These are phyloP conservation scores for Thunnus albacares DNA, from an alignment of 2,797 vertebrate species.

Conservation along the genomic window DNA sequence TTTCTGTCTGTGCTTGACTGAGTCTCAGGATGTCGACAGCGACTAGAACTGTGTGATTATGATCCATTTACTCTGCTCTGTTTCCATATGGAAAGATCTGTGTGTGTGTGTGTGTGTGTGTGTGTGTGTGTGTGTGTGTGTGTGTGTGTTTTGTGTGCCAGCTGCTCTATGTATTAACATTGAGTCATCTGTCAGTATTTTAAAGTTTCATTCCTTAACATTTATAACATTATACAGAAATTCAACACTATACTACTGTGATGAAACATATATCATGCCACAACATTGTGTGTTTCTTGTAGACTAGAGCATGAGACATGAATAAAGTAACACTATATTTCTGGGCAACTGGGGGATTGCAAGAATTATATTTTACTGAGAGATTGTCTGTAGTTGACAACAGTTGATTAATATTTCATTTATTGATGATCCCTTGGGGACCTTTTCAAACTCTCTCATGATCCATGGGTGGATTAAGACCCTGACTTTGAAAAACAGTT, in stretches of 20 bases:
- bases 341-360: not conserved
- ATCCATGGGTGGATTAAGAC: not conserved
- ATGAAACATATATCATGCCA: constrained; percentile 17
- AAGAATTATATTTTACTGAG: not conserved
- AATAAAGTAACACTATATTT: not conserved
- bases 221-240: constrained; percentile 10
- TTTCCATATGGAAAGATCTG: constrained; percentile 59
- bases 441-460: constrained; percentile 34
- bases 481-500: not conserved
- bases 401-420: not conserved
- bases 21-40: constrained; percentile 49
- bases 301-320: not conserved
- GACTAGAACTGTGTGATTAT: constrained; percentile 59
- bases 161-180: not conserved
- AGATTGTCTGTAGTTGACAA: constrained; percentile 1
- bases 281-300: not conserved
- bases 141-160: constrained; percentile 7
- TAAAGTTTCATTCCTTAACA: not conserved
- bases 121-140: constrained; percentile 34
- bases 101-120: constrained; percentile 29
- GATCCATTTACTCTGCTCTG: constrained; percentile 25
- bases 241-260: constrained; percentile 9
- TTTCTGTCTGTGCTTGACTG: not conserved
- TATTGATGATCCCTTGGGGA: not conserved
- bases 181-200: not conserved